Base-by-base conservation (phyloP, 2,888 invertebrate species). In the Celastrina argiolus region DNA sequence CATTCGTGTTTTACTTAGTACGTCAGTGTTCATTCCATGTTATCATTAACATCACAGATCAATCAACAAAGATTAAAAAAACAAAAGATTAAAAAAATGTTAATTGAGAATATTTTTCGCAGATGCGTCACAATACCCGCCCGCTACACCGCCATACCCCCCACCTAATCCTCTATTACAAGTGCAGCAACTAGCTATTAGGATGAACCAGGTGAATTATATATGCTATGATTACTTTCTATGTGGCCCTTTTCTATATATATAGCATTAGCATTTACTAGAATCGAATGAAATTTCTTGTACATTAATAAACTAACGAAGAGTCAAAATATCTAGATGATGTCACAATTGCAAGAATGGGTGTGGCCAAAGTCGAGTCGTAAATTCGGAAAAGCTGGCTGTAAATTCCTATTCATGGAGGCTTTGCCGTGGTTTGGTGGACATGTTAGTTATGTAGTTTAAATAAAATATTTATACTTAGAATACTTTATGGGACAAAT, bases 311-410 rank as follows among this genome's bases (percentile, higher is more conserved):
- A 41, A n/a, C 12, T 59, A 12, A 51, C 58, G 14, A 31, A 36
- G 10, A 31, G 12, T 26, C 5, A 22, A 61, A 61, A 18, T 67
- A 67, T 69, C 68, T 81, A 83, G 85, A 81, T 72, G 70, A 71
- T 75, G 63, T 71, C 96, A 71, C 61, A 61, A 36, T 95, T 96
- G 76, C 95, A 95, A 87, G 96, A 97, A 86, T 93, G 96, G 76
- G 96, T 96, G 68, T 96, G 96, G 85, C 96, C 95, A 58, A 97
- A 96, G 85, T 94, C 96, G 56, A 94, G 95, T 64, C 96, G 96
- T 82, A 96, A 96, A 82, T 96, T 95, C 81, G 93, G 94, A 64
- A 96, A 96, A 84, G 94, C 94, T 79, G 90, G 93, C 69, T 92
- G 95, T 74, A 95, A 95, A 83, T 88, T 92, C 75, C 83, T 88